These are phyloP conservation scores for Graptemys geographica DNA, from an alignment of 2,797 vertebrate species.

Conservation along the genomic window DNA sequence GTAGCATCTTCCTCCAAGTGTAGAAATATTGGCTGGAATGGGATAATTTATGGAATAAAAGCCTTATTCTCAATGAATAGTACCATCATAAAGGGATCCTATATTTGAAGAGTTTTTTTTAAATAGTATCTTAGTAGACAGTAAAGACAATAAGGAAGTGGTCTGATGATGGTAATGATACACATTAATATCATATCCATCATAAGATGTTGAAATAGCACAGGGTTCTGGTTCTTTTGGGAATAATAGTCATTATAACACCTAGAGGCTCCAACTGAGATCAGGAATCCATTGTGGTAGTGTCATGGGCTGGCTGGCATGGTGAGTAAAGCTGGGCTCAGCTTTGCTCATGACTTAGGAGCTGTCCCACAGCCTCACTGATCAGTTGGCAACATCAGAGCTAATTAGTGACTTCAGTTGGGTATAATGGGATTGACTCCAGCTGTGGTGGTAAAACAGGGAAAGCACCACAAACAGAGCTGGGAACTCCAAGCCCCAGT, in stretches of 20 bases:
- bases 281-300: neutral
- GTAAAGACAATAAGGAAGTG: neutral
- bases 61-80: neutral
- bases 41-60: neutral
- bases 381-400: no score
- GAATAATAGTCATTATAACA: neutral
- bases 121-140: neutral
- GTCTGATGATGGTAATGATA: neutral
- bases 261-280: neutral
- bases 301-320: neutral
- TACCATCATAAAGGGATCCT: neutral
- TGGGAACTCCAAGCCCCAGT: no score
- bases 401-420: no score
- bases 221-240: neutral
- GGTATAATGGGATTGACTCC: no score
- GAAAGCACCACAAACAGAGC: no score
- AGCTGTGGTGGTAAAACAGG: no score
- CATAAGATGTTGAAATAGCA: neutral
- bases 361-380: no score
- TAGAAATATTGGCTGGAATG: neutral
- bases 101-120: neutral
- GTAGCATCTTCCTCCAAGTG: neutral
- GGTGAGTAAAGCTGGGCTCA: no score
- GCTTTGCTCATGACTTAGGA: no score
- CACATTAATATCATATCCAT: constrained; percentile 5